A percentile compares a stretch with the other conserved stretches of the same genome.
Evolutionary conservation across 2,888 invertebrate genomes (phyloP).

Genomic region (Pelosia muscerda): DNA sequence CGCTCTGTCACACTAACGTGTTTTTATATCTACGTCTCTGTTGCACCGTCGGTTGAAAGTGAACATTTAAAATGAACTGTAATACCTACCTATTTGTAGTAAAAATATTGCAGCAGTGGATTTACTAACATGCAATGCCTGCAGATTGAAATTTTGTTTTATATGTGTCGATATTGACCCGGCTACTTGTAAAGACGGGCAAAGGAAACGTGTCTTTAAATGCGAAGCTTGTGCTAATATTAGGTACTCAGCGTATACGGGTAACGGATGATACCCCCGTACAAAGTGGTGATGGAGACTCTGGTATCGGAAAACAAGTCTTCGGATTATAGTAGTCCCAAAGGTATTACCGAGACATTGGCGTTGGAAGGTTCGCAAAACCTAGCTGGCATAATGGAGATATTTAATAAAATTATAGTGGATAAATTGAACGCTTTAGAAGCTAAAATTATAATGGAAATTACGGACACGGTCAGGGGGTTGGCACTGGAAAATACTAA

Average conservation of each 20-base stretch:
- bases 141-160: neutral
- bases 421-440: neutral
- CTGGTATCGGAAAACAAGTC: neutral
- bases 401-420: neutral
- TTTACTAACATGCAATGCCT: neutral
- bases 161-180: neutral
- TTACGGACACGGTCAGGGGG: neutral
- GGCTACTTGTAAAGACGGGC: neutral
- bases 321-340: neutral
- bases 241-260: neutral
- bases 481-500: neutral
- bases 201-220: neutral
- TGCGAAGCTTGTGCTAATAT: neutral
- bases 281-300: neutral
- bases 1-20: neutral
- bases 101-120: neutral
- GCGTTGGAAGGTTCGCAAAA: neutral
- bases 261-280: constrained; percentile 2
- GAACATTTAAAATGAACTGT: neutral
- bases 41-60: neutral
- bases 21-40: neutral
- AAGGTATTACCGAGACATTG: neutral
- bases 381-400: neutral
- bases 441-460: neutral
- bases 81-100: neutral